phyloP scores from a whole-genome alignment of 1,140 invertebrate species.

The Drosophila pallidifrons region DNA sequence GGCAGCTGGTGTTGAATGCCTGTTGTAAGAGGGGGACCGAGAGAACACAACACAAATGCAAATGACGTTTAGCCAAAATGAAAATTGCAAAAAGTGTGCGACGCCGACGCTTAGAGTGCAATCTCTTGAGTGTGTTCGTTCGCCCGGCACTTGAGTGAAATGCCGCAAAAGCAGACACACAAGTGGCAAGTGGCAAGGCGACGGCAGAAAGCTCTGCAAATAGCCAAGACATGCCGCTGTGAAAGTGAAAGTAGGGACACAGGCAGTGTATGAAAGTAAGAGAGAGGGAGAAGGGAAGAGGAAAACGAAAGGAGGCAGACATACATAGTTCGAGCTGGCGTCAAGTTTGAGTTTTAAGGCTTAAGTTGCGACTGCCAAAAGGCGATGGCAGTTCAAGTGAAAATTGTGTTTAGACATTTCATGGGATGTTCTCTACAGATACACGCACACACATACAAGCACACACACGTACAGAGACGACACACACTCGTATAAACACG shows the following conservation, averaged over 20 bases:
- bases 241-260: background rate
- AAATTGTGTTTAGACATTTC: conserved; percentile 71
- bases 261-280: background rate
- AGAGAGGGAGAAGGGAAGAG: background rate
- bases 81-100: conserved; percentile 29
- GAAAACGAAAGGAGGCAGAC: background rate
- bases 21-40: background rate
- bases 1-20: background rate
- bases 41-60: conserved; percentile 33
- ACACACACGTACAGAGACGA: background rate
- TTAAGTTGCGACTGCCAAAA: conserved; percentile 53
- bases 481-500: background rate
- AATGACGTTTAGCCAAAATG: conserved; percentile 44
- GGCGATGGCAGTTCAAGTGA: conserved; percentile 55
- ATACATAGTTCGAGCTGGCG: conserved; percentile 1
- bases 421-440: conserved; percentile 37
- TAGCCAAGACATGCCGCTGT: background rate
- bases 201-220: background rate
- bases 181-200: background rate
- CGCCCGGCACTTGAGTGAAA: conserved; percentile 25
- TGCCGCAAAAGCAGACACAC: conserved; percentile 2
- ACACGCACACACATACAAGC: conserved; percentile 4
- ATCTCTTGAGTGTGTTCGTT: conserved; percentile 48
- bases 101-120: conserved; percentile 37
- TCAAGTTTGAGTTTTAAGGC: background rate